Evolutionary conservation across 2,888 invertebrate species (phyloP).

Genomic region (Zaprionus bogoriensis): DNA sequence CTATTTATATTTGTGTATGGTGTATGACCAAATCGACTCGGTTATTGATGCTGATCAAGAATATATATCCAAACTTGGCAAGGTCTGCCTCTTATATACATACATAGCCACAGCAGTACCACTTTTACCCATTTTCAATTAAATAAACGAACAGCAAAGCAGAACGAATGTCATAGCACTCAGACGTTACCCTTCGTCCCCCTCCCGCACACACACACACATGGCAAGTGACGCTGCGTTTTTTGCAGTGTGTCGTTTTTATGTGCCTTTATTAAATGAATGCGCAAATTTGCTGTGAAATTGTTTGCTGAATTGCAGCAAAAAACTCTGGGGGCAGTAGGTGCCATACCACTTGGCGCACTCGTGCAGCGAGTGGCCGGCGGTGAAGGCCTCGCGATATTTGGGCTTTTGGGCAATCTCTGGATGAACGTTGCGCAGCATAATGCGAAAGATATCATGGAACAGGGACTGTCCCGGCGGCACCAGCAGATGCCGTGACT

Average conservation of each 20-base stretch:
- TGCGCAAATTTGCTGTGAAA: conserved; percentile 40
- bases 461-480: conserved; percentile 86
- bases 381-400: conserved; percentile 59
- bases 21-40: too few relatives aligned
- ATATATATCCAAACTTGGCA: too few relatives aligned
- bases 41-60: too few relatives aligned
- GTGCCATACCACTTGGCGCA: conserved; percentile 76
- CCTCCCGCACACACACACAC: neutral
- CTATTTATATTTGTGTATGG: too few relatives aligned
- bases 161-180: too few relatives aligned
- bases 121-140: too few relatives aligned
- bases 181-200: too few relatives aligned
- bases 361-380: conserved; percentile 63
- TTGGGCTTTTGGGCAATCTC: conserved; percentile 64
- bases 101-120: too few relatives aligned
- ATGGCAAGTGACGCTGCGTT: neutral
- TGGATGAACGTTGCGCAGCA: conserved; percentile 85
- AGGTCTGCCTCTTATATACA: too few relatives aligned
- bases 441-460: conserved; percentile 86
- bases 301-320: conserved; percentile 64
- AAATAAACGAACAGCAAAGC: too few relatives aligned
- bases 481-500: conserved; percentile 85
- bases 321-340: conserved; percentile 79
- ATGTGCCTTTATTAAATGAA: conserved; percentile 43
- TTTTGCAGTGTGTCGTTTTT: conserved; percentile 2